Evolutionary conservation across 92 coral and sea anemone genomes (phyloP).

Genomic region (Bergia puertoricense): DNA sequence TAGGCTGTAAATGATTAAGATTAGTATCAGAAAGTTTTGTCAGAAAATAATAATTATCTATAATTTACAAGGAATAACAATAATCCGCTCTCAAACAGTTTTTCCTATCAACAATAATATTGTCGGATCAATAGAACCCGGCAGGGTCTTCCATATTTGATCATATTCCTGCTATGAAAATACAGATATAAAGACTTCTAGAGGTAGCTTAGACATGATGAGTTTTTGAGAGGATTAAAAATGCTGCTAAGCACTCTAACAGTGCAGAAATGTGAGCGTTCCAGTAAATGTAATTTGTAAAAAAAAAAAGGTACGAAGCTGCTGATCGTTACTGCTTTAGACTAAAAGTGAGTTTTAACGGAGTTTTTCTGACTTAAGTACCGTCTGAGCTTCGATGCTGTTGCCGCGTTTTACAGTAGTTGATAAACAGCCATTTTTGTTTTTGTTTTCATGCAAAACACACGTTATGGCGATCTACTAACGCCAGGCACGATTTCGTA

Average conservation of each 20-base stretch:
- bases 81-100: slow-evolving; percentile 23
- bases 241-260: background rate
- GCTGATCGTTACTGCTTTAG: background rate
- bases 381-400: background rate
- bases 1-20: slow-evolving; percentile 1
- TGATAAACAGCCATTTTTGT: no score
- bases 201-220: background rate
- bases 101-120: background rate
- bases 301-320: background rate
- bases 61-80: slow-evolving; percentile 24
- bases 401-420: background rate
- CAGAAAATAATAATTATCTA: slow-evolving; percentile 23
- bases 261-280: background rate
- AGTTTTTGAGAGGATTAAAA: slow-evolving; percentile 6
- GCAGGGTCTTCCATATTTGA: slow-evolving; percentile 11
- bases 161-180: background rate
- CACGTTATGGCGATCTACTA: background rate
- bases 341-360: background rate
- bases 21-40: slow-evolving; percentile 30
- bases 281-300: background rate
- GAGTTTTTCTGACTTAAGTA: background rate
- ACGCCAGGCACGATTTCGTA: background rate
- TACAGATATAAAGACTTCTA: background rate
- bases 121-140: background rate
- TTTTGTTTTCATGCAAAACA: background rate